Percentiles rank a stretch among this genome's conserved stretches.
Evolutionary conservation across 2,113 vertebrate species (phyloP).

Genomic region (Cyanoderma ruficeps): DNA sequence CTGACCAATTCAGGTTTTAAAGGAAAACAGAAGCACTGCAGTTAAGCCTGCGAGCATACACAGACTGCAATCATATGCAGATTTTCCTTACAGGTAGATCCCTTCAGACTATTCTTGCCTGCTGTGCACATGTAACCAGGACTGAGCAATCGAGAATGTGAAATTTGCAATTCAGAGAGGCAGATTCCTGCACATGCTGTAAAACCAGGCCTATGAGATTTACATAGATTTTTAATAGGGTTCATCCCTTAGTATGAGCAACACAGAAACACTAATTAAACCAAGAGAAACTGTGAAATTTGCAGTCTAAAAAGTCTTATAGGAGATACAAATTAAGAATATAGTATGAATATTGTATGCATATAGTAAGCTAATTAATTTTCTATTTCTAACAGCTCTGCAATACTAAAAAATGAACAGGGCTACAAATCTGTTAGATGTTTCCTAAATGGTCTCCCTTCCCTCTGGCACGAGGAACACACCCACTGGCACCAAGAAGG

Average conservation of each 20-base stretch:
- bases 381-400: not conserved
- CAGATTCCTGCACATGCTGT: not conserved
- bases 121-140: fast-evolving
- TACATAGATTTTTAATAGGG: not conserved
- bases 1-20: not conserved
- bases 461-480: not conserved
- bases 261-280: not conserved
- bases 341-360: not conserved
- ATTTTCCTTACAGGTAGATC: not conserved
- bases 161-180: not conserved
- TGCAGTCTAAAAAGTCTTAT: not conserved
- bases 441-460: not conserved
- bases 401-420: not conserved
- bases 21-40: not conserved
- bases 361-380: not conserved
- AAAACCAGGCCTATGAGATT: not conserved
- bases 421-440: not conserved
- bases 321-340: not conserved
- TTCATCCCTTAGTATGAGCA: not conserved
- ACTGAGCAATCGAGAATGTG: not conserved
- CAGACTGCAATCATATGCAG: not conserved
- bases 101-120: not conserved
- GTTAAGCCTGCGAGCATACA: not conserved
- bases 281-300: not conserved
- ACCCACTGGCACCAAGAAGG: not conserved